phyloP scores from a whole-genome alignment of 2,888 invertebrate species.

The Pollenia labialis region DNA sequence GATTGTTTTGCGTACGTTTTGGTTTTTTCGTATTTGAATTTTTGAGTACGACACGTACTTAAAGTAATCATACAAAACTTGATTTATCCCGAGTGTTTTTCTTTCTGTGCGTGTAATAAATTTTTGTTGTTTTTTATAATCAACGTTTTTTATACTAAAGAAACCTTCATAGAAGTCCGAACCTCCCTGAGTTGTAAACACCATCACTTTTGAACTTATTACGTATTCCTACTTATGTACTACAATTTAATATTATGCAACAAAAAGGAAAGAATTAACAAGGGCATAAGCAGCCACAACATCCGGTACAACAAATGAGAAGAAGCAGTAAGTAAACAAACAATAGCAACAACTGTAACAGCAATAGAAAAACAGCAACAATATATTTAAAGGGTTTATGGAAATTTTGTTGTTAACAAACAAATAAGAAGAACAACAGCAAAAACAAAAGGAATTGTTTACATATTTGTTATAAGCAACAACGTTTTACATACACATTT shows the following conservation, averaged over 20 bases:
- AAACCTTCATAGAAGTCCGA: too few relatives aligned
- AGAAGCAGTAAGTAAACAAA: conserved; percentile 39
- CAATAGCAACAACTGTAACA: conserved; percentile 1
- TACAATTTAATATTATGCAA: conserved; percentile 36
- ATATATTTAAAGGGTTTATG: conserved; percentile 33
- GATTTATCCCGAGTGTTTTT: too few relatives aligned
- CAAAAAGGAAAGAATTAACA: conserved; percentile 40
- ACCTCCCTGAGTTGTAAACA: not conserved
- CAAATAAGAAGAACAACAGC: not conserved
- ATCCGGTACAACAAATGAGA: conserved; percentile 30
- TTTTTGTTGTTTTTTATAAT: too few relatives aligned
- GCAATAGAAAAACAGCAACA: conserved; percentile 18
- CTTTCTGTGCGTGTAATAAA: too few relatives aligned
- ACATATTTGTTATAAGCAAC: conserved; percentile 37
- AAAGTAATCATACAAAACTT: too few relatives aligned
- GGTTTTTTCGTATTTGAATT: too few relatives aligned
- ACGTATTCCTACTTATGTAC: not conserved
- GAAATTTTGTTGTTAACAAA: conserved; percentile 25
- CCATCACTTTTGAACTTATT: conserved; percentile 10
- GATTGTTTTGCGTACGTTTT: too few relatives aligned
- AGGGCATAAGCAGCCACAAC: conserved; percentile 44
- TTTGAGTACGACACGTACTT: too few relatives aligned
- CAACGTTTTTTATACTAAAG: too few relatives aligned
- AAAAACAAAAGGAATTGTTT: conserved; percentile 27
- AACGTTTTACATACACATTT: not conserved